These are phyloP conservation scores for Dermatophagoides farinae DNA, from an alignment of 1,140 invertebrate species.

Conservation along the genomic window DNA sequence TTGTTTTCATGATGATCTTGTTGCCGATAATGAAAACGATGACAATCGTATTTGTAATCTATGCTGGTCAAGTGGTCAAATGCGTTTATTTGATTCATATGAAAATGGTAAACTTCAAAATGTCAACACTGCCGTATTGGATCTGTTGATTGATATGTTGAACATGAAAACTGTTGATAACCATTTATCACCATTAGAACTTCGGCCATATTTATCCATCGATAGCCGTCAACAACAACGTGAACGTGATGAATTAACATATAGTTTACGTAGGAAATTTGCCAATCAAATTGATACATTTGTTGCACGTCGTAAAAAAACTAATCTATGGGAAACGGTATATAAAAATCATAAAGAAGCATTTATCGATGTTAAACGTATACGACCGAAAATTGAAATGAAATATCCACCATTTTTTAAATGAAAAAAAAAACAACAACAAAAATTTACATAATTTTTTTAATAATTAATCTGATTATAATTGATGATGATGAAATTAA, in stretches of 20 bases:
- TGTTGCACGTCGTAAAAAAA: slow-evolving; percentile 38
- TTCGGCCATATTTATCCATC: slow-evolving; percentile 21
- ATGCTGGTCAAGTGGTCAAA: slow-evolving; percentile 48
- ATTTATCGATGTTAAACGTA: slow-evolving; percentile 8
- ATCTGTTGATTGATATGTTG: slow-evolving; percentile 37
- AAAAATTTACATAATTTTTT: too few species aligned
- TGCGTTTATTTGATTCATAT: slow-evolving; percentile 50
- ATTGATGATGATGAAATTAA: background rate
- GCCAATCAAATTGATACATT: background rate
- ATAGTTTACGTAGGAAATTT: slow-evolving; percentile 1
- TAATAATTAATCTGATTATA: background rate
- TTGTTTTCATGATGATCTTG: slow-evolving; percentile 33
- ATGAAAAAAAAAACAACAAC: background rate
- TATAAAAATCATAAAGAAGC: slow-evolving; percentile 28
- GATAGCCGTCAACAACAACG: slow-evolving; percentile 37
- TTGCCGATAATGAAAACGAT: slow-evolving; percentile 17
- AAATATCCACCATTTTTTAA: slow-evolving; percentile 9
- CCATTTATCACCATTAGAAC: background rate
- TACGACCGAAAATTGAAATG: slow-evolving; percentile 4
- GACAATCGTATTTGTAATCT: slow-evolving; percentile 50
- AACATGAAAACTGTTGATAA: background rate
- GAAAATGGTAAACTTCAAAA: slow-evolving; percentile 43
- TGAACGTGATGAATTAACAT: slow-evolving; percentile 25
- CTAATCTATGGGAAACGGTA: slow-evolving; percentile 50
- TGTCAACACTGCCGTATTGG: slow-evolving; percentile 58